Evolutionary conservation across 2,888 invertebrate species (phyloP).

Genomic region (Harpagoxenus sublaevis): DNA sequence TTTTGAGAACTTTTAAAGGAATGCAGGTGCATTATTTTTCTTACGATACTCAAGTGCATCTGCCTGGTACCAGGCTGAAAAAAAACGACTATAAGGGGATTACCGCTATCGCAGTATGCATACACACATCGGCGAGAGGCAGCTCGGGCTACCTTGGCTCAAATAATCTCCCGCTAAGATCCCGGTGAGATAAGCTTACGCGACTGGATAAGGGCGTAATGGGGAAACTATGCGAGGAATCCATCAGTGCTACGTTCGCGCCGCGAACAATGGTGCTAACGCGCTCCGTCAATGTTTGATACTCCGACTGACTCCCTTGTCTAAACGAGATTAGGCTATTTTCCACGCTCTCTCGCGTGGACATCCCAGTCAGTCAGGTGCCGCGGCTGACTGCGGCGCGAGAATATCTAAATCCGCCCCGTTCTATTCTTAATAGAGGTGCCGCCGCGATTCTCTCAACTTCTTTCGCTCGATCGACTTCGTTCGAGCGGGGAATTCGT

Average conservation of each 20-base stretch:
- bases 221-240: constrained; percentile 43
- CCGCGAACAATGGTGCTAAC: constrained; percentile 63
- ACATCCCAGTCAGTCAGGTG: constrained; percentile 66
- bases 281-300: constrained; percentile 76
- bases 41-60: not conserved
- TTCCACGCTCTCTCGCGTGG: constrained; percentile 61
- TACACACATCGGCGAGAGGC: not conserved
- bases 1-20: not conserved
- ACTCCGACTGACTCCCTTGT: constrained; percentile 60
- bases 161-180: constrained; percentile 54
- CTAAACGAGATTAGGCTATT: constrained; percentile 74
- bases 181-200: not conserved
- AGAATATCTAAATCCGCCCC: constrained; percentile 77
- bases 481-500: constrained; percentile 58
- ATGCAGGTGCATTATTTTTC: not conserved
- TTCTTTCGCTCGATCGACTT: constrained; percentile 55
- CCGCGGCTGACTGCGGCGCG: constrained; percentile 67
- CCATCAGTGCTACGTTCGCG: constrained; percentile 14
- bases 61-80: not conserved
- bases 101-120: not conserved
- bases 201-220: constrained; percentile 49
- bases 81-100: not conserved
- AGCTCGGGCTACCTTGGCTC: not conserved
- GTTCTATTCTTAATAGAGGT: constrained; percentile 76
- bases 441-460: constrained; percentile 35